Evolutionary conservation across 2,113 vertebrate genomes (phyloP).

Genomic region (Bubo bubo): DNA sequence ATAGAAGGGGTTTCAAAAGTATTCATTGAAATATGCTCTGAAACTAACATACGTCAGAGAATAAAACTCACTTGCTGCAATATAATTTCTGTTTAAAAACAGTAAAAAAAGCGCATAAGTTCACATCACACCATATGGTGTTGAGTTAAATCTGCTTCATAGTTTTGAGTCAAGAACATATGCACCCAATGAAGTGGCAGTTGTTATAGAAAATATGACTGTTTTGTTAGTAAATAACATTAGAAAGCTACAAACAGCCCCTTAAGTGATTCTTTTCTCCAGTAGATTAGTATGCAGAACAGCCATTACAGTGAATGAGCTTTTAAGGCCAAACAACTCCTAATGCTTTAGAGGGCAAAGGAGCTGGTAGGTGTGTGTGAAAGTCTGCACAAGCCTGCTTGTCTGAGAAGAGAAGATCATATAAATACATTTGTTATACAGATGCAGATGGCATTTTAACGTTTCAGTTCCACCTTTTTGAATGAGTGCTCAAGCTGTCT

Average conservation of each 20-base stretch:
- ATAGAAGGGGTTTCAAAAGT: background rate
- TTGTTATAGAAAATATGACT: conserved; percentile 57
- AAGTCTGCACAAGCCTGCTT: background rate
- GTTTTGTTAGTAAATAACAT: conserved; percentile 64
- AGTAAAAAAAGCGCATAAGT: conserved; percentile 12
- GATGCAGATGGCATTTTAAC: conserved; percentile 5
- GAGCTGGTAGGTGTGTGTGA: background rate
- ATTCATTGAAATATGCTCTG: background rate
- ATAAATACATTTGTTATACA: background rate
- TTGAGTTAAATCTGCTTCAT: conserved; percentile 46
- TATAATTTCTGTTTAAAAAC: conserved; percentile 13
- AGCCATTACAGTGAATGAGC: background rate
- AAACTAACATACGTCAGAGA: background rate
- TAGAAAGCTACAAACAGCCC: conserved; percentile 19
- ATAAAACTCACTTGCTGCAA: background rate
- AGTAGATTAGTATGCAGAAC: background rate
- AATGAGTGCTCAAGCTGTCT: background rate
- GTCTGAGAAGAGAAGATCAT: background rate
- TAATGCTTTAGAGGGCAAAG: background rate
- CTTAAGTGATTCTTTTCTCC: background rate
- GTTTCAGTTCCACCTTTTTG: background rate
- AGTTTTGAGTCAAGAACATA: conserved; percentile 65
- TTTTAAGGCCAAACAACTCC: background rate
- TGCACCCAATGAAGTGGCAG: conserved; percentile 37
- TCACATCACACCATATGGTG: conserved; percentile 39